A percentile compares a stretch with the other conserved stretches of the same genome.
Conservation (phyloP, 2,888 invertebrate genomes). For the Hecatera dysodea region DNA sequence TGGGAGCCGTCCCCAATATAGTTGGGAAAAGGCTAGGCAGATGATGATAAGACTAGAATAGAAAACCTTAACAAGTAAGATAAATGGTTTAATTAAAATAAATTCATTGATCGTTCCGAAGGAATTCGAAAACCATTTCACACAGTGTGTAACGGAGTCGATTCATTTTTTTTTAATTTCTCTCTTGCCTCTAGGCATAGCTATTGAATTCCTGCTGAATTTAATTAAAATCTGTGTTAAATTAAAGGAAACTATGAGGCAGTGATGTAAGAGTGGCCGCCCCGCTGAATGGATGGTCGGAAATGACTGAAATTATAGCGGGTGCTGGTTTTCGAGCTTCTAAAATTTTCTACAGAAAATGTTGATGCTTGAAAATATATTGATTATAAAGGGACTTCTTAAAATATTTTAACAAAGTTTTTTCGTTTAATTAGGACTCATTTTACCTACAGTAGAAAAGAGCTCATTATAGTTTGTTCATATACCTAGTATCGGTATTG, state of each 20-base stretch:
- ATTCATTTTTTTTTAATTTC: constrained; percentile 42
- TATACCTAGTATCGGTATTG: not conserved
- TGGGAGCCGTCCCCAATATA: no score
- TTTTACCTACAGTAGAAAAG: not conserved
- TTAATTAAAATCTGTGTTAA: constrained; percentile 59
- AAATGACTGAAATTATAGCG: constrained; percentile 42
- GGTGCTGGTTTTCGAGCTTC: constrained; percentile 31
- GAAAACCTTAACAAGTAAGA: not conserved
- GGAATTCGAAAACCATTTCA: constrained; percentile 30
- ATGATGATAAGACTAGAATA: no score
- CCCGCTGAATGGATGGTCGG: constrained; percentile 29
- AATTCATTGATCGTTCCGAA: not conserved
- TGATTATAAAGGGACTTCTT: not conserved
- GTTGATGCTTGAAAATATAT: constrained; percentile 17
- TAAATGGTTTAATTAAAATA: constrained; percentile 23
- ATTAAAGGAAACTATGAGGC: constrained; percentile 53
- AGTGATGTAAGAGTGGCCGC: constrained; percentile 43
- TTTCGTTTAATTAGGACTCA: not conserved
- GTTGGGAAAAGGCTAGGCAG: no score
- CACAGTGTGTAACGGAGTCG: constrained; percentile 3
- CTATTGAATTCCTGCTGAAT: constrained; percentile 45
- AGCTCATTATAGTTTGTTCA: not conserved
- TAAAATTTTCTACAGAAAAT: constrained; percentile 20
- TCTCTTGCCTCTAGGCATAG: constrained; percentile 35
- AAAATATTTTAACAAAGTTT: not conserved